Evolutionary conservation across 2,797 vertebrate genomes (phyloP).

Genomic region (Cossypha dichroa): DNA sequence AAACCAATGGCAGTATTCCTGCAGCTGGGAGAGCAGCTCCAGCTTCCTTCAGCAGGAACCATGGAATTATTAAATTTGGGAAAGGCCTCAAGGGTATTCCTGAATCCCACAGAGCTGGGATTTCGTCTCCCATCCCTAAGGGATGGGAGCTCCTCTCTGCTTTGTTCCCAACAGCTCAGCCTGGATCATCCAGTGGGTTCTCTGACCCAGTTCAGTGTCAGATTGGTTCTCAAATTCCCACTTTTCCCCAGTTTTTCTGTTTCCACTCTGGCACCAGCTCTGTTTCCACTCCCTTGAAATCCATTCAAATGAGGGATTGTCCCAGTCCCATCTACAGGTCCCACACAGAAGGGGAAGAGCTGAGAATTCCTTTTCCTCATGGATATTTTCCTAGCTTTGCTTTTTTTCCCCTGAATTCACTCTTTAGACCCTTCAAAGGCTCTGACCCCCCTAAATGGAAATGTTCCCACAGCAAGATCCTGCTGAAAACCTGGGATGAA

Average conservation of each 20-base stretch:
- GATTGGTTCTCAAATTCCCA: background rate
- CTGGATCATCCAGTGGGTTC: background rate
- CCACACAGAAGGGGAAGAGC: background rate
- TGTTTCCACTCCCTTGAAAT: background rate
- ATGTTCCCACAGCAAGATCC: background rate
- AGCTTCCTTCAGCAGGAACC: background rate
- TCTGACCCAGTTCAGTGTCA: accelerated
- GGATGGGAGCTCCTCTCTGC: background rate
- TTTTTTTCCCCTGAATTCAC: accelerated
- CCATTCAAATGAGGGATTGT: background rate
- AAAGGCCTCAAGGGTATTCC: background rate
- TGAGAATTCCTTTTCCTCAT: background rate
- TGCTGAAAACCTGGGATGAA: background rate
- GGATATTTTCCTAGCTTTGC: background rate
- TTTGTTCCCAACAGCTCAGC: background rate
- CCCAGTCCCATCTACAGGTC: background rate
- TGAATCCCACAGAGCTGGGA: background rate
- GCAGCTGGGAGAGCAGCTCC: background rate
- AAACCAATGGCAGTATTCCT: accelerated
- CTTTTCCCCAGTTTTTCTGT: background rate
- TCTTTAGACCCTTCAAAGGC: background rate
- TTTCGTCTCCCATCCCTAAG: background rate
- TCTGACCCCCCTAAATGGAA: background rate
- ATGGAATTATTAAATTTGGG: background rate
- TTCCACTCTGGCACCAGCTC: background rate